Conservation (phyloP, 2,797 vertebrate genomes). For the Danio tinwini region DNA sequence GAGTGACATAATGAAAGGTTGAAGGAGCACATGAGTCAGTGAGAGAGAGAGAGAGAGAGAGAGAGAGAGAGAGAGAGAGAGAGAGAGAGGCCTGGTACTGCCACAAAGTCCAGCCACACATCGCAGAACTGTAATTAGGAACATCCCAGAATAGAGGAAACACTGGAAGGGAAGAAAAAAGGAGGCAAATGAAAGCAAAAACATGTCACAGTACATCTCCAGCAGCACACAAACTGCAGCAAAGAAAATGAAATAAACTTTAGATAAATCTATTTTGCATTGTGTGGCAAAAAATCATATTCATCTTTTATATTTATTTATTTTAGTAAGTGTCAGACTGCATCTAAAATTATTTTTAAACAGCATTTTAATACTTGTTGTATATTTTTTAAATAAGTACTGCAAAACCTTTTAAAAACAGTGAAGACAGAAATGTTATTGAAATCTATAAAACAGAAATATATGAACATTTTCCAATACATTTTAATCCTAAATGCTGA, state of each 20-base stretch:
- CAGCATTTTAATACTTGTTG: background rate
- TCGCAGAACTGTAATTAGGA: conserved; percentile 62
- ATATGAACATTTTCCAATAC: background rate
- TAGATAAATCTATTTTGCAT: conserved; percentile 11
- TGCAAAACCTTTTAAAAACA: background rate
- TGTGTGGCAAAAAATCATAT: background rate
- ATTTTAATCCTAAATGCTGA: background rate
- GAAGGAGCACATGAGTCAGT: conserved; percentile 50
- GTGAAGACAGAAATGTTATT: background rate
- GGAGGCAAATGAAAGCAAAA: conserved; percentile 18
- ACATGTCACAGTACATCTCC: conserved; percentile 36
- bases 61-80: conserved; percentile 32
- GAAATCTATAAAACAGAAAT: background rate
- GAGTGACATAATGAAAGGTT: conserved; percentile 53
- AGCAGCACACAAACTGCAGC: conserved; percentile 40
- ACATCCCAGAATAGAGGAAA: conserved; percentile 61
- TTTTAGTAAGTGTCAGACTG: no score
- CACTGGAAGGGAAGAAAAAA: conserved; percentile 13
- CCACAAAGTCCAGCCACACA: conserved; percentile 62
- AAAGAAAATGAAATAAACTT: conserved; percentile 21
- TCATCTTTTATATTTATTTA: no score
- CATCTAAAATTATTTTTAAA: background rate
- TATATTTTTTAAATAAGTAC: background rate
- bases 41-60: conserved; percentile 8
- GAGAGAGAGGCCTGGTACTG: conserved; percentile 46